phyloP scores from a whole-genome alignment of 2,113 vertebrate genomes.

The Bagarius yarrelli region DNA sequence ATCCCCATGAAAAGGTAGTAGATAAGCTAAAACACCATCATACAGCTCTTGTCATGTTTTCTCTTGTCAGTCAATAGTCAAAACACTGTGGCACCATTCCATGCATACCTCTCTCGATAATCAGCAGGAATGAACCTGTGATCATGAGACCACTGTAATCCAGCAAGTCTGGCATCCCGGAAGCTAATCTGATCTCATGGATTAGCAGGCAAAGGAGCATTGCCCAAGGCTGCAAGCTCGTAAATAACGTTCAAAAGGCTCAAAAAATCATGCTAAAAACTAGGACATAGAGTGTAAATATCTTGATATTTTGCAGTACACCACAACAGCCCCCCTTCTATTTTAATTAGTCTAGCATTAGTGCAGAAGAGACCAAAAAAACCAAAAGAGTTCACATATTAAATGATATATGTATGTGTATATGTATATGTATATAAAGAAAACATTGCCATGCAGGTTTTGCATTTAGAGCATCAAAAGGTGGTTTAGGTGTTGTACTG shows the following conservation, averaged over 20 bases:
- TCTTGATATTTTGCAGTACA: background rate
- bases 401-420: too few species aligned
- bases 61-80: background rate
- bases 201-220: conserved; percentile 18
- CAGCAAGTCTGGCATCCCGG: conserved; percentile 35
- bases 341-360: background rate
- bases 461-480: background rate
- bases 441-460: background rate
- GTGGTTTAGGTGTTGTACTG: too few species aligned
- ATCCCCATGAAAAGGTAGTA: background rate
- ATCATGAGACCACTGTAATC: conserved; percentile 39
- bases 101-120: conserved; percentile 8
- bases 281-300: background rate
- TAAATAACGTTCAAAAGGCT: conserved; percentile 12
- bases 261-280: background rate
- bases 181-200: conserved; percentile 32
- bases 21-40: background rate
- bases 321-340: background rate
- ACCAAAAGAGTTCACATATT: too few species aligned
- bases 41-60: background rate
- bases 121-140: conserved; percentile 32
- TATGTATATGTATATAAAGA: too few species aligned
- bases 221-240: background rate
- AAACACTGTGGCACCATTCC: conserved; percentile 10
- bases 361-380: too few species aligned